Base-by-base conservation (phyloP, 2,113 vertebrate genomes). In the Lophotis ruficrista region DNA sequence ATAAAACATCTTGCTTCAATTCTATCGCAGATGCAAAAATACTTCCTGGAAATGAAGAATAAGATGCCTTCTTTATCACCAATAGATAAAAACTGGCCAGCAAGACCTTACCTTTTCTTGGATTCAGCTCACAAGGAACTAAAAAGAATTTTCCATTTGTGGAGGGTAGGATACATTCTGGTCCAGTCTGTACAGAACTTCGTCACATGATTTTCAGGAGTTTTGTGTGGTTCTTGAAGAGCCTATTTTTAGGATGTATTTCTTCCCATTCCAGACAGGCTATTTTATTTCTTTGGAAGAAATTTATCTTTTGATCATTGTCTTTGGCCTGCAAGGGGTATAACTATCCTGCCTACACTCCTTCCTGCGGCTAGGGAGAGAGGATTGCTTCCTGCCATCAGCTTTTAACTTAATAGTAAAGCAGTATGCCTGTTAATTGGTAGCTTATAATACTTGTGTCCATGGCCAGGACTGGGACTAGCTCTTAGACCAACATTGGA, bases 71-170 rank as follows among this genome's bases (percentile, higher is more conserved):
- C 99, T 93, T 98, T 99, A 98, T 99, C 99, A 10, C 99, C 99
- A n/a, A 89, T 99, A 87, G 99, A 99, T 96, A 98, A 98, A 96
- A 99, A 98, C 89, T 99, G 99, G 99, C 99, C 99, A 12, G 93
- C 97, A 1, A 98, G 98, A 94, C 99, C 99, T 58, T 99, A 99
- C 97, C 93, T 98, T 37, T 99, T 99, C 97, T 97, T 99, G 97
- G 99, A 99, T 70, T 97, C 98, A 38, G 98, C 98, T 78, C 99
- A 99, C 96, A 98, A 98, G 61, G 98, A 99, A 58, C 98, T 99
- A 48, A 98, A 98, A 91, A 98, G 98, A 91, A 99, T 99, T 97
- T 99, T 99, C 97, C 99, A 99, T 92, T 97, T 99, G 94, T 99
- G 99, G 99, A 99, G 99, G 99, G 99, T 99, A 98, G 95, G 94